phyloP scores from a whole-genome alignment of 2,113 vertebrate genomes.

The Mustelus asterias region DNA sequence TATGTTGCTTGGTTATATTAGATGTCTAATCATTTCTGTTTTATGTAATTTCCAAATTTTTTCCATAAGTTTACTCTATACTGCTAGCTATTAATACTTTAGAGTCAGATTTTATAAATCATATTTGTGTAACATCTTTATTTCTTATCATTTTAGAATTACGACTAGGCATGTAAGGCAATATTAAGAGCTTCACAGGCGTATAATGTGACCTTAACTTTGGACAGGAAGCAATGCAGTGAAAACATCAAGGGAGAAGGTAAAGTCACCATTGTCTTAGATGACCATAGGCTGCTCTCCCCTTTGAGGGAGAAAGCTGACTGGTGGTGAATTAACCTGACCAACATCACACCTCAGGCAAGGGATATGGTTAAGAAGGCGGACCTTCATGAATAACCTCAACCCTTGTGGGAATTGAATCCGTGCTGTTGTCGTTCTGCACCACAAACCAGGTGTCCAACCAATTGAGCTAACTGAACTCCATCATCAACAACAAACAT shows the following conservation, averaged over 20 bases:
- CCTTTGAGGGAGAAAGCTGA: too few relatives aligned
- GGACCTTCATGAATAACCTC: too few relatives aligned
- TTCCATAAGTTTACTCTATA: neutral
- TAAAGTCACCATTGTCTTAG: too few relatives aligned
- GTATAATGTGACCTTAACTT: neutral
- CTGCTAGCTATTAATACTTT: neutral
- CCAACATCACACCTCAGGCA: too few relatives aligned
- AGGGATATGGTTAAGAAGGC: too few relatives aligned
- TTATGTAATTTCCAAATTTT: neutral
- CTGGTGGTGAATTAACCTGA: too few relatives aligned
- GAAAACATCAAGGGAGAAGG: neutral
- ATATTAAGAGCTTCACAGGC: neutral
- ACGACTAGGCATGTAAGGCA: neutral
- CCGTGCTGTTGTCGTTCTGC: too few relatives aligned
- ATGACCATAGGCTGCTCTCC: too few relatives aligned
- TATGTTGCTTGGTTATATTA: neutral
- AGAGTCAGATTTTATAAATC: neutral
- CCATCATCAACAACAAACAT: too few relatives aligned
- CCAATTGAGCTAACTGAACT: too few relatives aligned
- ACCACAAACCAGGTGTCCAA: too few relatives aligned
- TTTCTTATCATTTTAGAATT: neutral
- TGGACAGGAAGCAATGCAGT: neutral
- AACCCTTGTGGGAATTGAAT: too few relatives aligned
- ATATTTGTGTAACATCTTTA: neutral
- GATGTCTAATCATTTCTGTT: neutral